Base-by-base conservation (phyloP, 2,797 vertebrate species). In the Myotis findleyi region DNA sequence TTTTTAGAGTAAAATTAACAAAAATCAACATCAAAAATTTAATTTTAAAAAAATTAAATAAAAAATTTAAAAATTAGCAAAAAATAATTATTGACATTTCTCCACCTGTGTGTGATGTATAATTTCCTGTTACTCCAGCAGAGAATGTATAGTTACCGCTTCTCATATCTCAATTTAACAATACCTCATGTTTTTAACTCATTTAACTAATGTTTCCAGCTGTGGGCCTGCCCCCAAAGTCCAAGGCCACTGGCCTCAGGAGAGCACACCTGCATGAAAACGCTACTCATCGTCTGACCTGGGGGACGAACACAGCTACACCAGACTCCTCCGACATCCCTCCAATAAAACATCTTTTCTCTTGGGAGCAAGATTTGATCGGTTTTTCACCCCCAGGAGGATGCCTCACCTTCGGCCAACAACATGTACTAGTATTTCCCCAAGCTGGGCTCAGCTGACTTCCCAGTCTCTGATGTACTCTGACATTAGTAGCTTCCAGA, bases 31-130 rank as follows among this genome's bases (percentile, higher is more conserved):
- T 49, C n/a, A 21, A 72, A 72, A 13, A 27, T 62, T 72, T 44
- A 18, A 4, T 53, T 57, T 36, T 47, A 53, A 68, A 55, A 73
- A 85, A 93, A 38, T 73, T 85, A 81, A 36, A 64, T 75, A 76
- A 36, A 66, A 84, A 68, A 20, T 30, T 66, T 23, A 33, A 73
- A 82, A 86, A 53, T 72, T 79, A 66, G 71, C n/a, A 82, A 53
- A 72, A 83, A 83, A 88, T 51, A 84, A 92, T 69, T 41, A 59
- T 13, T 79, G 38, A 66, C 11, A 72, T 87, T 92, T 95, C 23
- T 87, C 75, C 68, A 87, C 33, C 21, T 87, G 13, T 33, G 11
- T 33, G 27, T 94, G 59, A 81, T 44, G 1, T 18, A 10, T n/a
- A 2, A 21, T 53, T 92, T 73, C 27, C 62, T 75, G 2, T 81